Base-by-base conservation (phyloP, 2,888 invertebrate genomes). In the Diaphora mendica region DNA sequence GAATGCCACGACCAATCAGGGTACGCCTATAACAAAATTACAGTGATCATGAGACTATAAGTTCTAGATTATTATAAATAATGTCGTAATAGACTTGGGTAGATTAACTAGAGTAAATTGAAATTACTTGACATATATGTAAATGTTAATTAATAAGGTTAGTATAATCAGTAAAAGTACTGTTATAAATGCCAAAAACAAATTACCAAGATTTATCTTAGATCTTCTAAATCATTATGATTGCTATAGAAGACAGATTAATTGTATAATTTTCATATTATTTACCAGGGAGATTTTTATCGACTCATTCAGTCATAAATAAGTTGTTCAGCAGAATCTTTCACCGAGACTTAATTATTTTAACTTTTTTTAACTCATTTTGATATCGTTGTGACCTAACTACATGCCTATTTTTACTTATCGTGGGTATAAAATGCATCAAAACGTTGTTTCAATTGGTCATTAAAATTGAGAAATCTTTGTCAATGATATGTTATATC, bases 1-100 rank as follows among this genome's bases (percentile, higher is more conserved):
- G 96, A 95, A 84, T 98, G 98, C 96, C 97, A 98, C 0, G 97
- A 97, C 97, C 97, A 97, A 80, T 97, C 97, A 0, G 97, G 97
- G 88, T 97, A 97, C 0, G 97, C 97, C 96, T 97, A 89, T 0
- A 81, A 70, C 51, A 73, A 42, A 70, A 70, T 59, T 4, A 17
- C 9, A 64, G 39, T n/a, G 17, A 65, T 15, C 35, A 20, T 26
- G 13, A 44, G 17, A 1, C 17, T 30, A 26, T 30, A 15, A 44
- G 26, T 20, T 8, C 8, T 9, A 67, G 20, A 20, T 1, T 15
- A 26, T 15, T 3, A 59, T 2, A 26, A 26, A n/a, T 55, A 1
- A 23, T 55, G 7, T 55, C 8, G 20, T 8, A 3, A 55, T n/a
- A 55, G 23, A 48, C 1, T 5, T 48, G 20, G 48, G 48, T 48